phyloP scores from a whole-genome alignment of 2,113 vertebrate genomes.

The Delphinapterus leucas region DNA sequence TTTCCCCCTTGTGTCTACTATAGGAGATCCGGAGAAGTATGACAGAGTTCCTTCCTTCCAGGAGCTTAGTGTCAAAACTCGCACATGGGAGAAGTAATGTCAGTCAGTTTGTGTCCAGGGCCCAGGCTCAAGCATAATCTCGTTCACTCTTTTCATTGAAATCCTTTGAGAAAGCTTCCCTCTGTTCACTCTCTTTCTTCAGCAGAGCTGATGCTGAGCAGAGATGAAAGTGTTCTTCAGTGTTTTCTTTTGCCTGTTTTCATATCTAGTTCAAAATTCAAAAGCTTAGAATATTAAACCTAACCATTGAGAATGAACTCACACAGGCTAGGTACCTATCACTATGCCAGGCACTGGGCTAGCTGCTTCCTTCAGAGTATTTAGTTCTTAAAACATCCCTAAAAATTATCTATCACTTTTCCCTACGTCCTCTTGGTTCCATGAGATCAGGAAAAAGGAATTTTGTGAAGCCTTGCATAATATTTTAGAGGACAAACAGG shows the following conservation, averaged over 20 bases:
- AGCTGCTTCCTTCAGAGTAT: not conserved
- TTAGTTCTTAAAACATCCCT: not conserved
- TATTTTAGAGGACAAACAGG: not conserved
- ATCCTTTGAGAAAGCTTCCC: not conserved
- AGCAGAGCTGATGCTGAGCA: not conserved
- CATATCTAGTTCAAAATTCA: not conserved
- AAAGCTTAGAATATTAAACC: not conserved
- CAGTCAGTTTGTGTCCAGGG: not conserved
- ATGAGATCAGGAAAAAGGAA: not conserved
- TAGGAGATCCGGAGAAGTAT: not conserved
- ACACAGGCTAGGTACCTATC: not conserved
- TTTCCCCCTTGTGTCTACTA: not conserved
- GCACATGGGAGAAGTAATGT: not conserved
- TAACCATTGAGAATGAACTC: not conserved
- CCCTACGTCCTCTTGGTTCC: not conserved
- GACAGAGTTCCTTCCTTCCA: not conserved
- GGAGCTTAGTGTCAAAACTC: not conserved
- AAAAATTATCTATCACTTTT: not conserved
- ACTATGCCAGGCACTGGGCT: not conserved
- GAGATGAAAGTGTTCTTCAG: not conserved
- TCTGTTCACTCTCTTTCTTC: not conserved
- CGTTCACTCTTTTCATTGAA: not conserved
- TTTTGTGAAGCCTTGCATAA: not conserved
- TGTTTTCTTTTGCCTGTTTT: not conserved
- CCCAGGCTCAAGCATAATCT: not conserved